A percentile compares a stretch with the other conserved stretches of the same genome.
phyloP scores from a whole-genome alignment of 2,113 vertebrate species.

The Melanerpes formicivorus region DNA sequence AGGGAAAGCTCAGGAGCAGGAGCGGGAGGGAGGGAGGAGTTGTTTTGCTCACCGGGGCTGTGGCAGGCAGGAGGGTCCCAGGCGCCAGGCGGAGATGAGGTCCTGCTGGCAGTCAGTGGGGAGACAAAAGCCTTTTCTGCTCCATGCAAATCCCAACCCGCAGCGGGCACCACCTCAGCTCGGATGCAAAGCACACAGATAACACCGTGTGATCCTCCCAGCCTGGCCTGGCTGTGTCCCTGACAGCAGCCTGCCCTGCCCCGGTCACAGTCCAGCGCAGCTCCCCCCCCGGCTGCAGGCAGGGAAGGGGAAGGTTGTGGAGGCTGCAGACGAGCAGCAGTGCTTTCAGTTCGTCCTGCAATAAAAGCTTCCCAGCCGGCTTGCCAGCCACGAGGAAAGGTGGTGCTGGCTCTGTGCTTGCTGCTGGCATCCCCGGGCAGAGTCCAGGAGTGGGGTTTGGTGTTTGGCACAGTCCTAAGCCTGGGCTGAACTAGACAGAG shows the following conservation, averaged over 20 bases:
- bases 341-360: not conserved
- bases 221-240: accelerated
- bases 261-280: not conserved
- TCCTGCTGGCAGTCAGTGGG: accelerated
- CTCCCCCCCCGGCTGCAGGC: accelerated
- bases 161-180: accelerated
- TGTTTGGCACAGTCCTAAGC: not conserved
- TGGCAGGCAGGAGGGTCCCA: not conserved
- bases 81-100: accelerated
- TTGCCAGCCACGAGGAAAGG: not conserved
- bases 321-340: accelerated
- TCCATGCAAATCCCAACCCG: not conserved
- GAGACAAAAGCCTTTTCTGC: not conserved
- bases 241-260: accelerated
- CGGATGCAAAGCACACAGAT: not conserved
- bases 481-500: not conserved
- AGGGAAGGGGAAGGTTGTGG: accelerated
- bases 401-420: accelerated
- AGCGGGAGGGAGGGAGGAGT: not conserved
- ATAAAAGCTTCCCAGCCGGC: not conserved
- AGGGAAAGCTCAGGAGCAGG: not conserved
- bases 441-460: not conserved
- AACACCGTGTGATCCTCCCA: accelerated
- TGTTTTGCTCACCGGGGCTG: not conserved
- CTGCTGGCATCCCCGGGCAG: not conserved